Evolutionary conservation across 2,113 vertebrate genomes (phyloP).

Genomic region (Euleptes europaea): DNA sequence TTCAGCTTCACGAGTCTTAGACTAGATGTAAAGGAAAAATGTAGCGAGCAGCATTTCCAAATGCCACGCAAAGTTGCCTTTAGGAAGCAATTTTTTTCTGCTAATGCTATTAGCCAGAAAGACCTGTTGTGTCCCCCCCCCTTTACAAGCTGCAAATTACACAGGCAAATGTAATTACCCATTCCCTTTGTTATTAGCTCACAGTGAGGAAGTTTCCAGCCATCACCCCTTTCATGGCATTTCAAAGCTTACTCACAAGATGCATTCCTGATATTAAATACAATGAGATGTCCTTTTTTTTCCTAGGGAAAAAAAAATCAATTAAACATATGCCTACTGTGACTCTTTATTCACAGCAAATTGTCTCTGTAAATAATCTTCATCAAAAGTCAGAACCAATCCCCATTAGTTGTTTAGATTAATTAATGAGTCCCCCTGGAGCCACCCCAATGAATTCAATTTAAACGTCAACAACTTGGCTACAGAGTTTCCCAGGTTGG

Average conservation of each 20-base stretch:
- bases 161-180: constrained; percentile 71
- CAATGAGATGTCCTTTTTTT: constrained; percentile 75
- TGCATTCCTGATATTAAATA: constrained; percentile 74
- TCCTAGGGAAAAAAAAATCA: constrained; percentile 77
- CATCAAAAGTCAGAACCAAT: constrained; percentile 86
- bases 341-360: constrained; percentile 83
- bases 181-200: constrained; percentile 69
- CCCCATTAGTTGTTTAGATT: constrained; percentile 86
- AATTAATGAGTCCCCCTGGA: constrained; percentile 84
- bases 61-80: neutral
- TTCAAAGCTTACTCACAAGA: constrained; percentile 71
- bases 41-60: neutral
- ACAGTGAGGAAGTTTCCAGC: constrained; percentile 64
- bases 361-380: constrained; percentile 87
- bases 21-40: neutral
- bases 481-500: constrained; percentile 81
- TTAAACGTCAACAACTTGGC: constrained; percentile 82
- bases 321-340: constrained; percentile 85
- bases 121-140: constrained; percentile 76
- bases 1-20: neutral
- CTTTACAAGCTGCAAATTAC: constrained; percentile 66
- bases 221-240: constrained; percentile 66
- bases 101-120: constrained; percentile 36
- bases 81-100: constrained; percentile 12
- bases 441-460: constrained; percentile 84